Base-by-base conservation (phyloP, 2,888 invertebrate species). In the Spicauda simplicius region DNA sequence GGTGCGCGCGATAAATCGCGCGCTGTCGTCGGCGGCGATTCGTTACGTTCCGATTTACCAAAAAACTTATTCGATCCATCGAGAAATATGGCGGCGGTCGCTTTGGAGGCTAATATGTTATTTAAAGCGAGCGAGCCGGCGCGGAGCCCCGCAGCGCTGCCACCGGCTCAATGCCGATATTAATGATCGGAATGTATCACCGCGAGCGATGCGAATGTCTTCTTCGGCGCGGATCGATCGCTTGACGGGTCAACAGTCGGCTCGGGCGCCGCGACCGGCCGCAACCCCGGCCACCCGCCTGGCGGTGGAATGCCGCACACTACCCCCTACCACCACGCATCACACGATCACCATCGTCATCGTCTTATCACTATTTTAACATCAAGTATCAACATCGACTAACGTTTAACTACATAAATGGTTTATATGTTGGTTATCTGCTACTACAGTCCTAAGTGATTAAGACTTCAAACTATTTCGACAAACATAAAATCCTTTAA, bases 21-120 rank as follows among this genome's bases (percentile, higher is more conserved):
- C 80, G 77, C 85, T 87, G 91, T 90, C 90, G 82, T 86, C 90
- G 88, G 80, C 84, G 77, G 72, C 81, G 83, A 88, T 89, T 89
- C 89, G 89, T 86, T 87, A 85, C 88, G 88, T 86, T 79, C 83
- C 82, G 86, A 81, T 86, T 87, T 87, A 87, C 87, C 86, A 83
- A 86, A 86, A 84, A 84, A 82, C 78, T 78, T 81, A 80, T 82
- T 81, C 80, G 82, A 81, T 77, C 79, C 78, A 79, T 74, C 77
- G 85, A 86, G 87, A 89, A 85, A 87, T 88, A 87, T 87, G 81
- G 82, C 83, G 86, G 85, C 89, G 88, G 90, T 76, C 78, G 85
- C 90, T 90, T 90, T 89, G 86, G 83, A 80, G 81, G 76, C 88
- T 91, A 90, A 91, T 89, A 84, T 87, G 88, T 89, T 89, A 89